Conservation (phyloP, 64 coral and sea anemone species). For the Astreopora myriophthalma region DNA sequence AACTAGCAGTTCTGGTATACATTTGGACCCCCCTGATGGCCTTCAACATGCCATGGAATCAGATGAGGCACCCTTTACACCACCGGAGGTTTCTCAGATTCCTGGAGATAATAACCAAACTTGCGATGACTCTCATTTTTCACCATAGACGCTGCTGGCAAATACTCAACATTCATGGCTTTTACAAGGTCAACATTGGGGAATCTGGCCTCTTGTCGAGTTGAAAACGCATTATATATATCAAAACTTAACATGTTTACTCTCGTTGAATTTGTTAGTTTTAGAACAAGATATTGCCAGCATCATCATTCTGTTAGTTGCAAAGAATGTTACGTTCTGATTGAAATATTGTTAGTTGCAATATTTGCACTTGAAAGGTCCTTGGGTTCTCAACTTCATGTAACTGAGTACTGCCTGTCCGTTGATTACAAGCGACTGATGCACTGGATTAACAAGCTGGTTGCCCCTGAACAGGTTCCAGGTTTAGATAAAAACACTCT, state of each 20-base stretch:
- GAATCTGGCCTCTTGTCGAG: slow-evolving; percentile 3
- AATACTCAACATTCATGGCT: too few relatives aligned
- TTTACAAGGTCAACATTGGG: too few relatives aligned
- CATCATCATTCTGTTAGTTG: slow-evolving; percentile 8
- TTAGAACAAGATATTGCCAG: slow-evolving; percentile 28
- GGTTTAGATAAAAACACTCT: slow-evolving; percentile 40
- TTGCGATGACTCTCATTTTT: too few relatives aligned
- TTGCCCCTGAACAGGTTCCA: slow-evolving; percentile 31
- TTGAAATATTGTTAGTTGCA: slow-evolving; percentile 44
- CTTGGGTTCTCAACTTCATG: slow-evolving; percentile 24
- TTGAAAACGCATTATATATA: slow-evolving; percentile 12
- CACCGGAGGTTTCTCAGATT: too few relatives aligned
- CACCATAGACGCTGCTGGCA: too few relatives aligned
- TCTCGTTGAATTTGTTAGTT: slow-evolving; percentile 1
- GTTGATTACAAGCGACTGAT: slow-evolving; percentile 46
- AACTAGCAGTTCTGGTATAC: too few relatives aligned
- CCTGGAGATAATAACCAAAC: too few relatives aligned
- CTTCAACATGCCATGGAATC: too few relatives aligned
- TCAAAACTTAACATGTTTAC: slow-evolving; percentile 27
- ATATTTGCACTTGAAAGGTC: slow-evolving; percentile 30
- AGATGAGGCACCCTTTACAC: too few relatives aligned
- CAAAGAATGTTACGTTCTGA: slow-evolving; percentile 35
- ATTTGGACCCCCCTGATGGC: too few relatives aligned
- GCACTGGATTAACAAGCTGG: slow-evolving; percentile 57
- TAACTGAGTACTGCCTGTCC: slow-evolving; percentile 1